phyloP scores from a whole-genome alignment of 1,140 invertebrate species.

The Papilio dardanus region DNA sequence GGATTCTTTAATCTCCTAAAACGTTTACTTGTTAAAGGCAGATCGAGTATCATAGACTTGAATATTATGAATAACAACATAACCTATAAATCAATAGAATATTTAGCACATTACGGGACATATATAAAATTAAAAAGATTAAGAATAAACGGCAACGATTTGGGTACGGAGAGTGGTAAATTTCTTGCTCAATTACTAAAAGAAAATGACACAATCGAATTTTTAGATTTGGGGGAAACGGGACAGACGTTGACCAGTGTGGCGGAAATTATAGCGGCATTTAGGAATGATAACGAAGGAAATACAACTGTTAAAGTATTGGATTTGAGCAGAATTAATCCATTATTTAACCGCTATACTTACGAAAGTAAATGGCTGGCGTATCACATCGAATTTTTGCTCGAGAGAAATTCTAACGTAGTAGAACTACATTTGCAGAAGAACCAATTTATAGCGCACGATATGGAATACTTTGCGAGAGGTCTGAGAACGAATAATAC shows the following conservation, averaged over 20 bases:
- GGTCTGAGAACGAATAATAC: slow-evolving; percentile 80
- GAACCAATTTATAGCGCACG: slow-evolving; percentile 82
- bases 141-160: slow-evolving; percentile 82
- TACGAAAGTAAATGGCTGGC: slow-evolving; percentile 75
- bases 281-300: slow-evolving; percentile 68
- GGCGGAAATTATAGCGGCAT: slow-evolving; percentile 71
- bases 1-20: slow-evolving; percentile 81
- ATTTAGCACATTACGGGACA: slow-evolving; percentile 65
- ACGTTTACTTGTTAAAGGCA: slow-evolving; percentile 62
- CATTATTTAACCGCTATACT: slow-evolving; percentile 67
- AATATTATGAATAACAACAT: slow-evolving; percentile 83
- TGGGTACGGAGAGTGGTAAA: slow-evolving; percentile 77
- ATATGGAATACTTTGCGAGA: slow-evolving; percentile 81
- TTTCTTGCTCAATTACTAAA: slow-evolving; percentile 77
- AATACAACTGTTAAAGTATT: slow-evolving; percentile 79
- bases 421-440: slow-evolving; percentile 84
- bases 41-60: slow-evolving; percentile 72
- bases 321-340: slow-evolving; percentile 83
- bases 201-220: slow-evolving; percentile 73
- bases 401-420: slow-evolving; percentile 75
- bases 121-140: slow-evolving; percentile 78
- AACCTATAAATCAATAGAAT: slow-evolving; percentile 62
- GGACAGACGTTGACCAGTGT: slow-evolving; percentile 81
- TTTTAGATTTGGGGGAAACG: slow-evolving; percentile 83
- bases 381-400: slow-evolving; percentile 70